Evolutionary conservation across 2,797 vertebrate genomes (phyloP).

Genomic region (Parambassis ranga): DNA sequence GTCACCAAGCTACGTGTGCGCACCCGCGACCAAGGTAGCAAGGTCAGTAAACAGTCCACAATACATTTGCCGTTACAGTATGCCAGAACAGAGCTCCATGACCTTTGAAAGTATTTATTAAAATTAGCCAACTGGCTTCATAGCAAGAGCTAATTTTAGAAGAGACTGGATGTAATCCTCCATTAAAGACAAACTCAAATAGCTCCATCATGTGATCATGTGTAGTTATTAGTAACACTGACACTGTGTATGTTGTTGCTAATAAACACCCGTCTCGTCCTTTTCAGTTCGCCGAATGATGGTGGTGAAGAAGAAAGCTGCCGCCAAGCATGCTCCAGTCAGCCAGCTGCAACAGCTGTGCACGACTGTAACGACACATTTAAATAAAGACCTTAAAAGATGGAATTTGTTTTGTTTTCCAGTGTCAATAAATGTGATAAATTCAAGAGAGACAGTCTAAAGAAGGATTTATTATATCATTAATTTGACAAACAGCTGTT

Average conservation of each 20-base stretch:
- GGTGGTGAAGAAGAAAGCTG: constrained; percentile 6
- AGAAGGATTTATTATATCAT: constrained; percentile 66
- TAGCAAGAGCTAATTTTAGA: constrained; percentile 55
- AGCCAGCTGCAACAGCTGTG: constrained; percentile 71
- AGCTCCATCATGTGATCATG: constrained; percentile 51
- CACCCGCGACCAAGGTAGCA: constrained; percentile 76
- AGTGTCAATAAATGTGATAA: neutral
- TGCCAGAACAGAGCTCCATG: constrained; percentile 10
- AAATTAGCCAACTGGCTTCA: constrained; percentile 51
- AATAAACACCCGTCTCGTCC: constrained; percentile 60
- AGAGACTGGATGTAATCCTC: constrained; percentile 51
- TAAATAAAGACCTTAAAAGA: constrained; percentile 53
- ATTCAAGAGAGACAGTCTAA: constrained; percentile 36
- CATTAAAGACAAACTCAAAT: constrained; percentile 44
- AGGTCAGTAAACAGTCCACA: constrained; percentile 56
- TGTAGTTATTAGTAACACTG: constrained; percentile 31
- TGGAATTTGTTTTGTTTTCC: neutral
- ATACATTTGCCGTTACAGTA: constrained; percentile 6
- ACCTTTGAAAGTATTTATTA: constrained; percentile 63
- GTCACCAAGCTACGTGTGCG: constrained; percentile 90
- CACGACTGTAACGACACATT: constrained; percentile 28
- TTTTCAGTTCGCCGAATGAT: constrained; percentile 76
- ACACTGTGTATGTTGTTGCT: constrained; percentile 60
- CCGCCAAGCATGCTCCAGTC: constrained; percentile 30
- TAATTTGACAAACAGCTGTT: constrained; percentile 78